phyloP scores from a whole-genome alignment of 2,888 invertebrate genomes.

The Tinea trinotella region DNA sequence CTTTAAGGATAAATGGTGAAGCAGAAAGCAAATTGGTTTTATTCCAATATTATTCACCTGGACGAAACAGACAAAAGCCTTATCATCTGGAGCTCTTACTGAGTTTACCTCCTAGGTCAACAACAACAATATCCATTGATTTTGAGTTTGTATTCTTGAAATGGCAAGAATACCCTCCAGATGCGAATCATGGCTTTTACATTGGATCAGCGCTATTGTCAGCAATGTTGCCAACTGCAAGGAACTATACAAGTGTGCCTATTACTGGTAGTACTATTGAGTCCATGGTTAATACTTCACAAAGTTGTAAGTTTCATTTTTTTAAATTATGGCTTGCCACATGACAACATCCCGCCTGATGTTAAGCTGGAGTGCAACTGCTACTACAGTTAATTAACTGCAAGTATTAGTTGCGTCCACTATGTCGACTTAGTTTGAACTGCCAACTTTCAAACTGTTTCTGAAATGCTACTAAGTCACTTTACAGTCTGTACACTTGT shows the following conservation, averaged over 20 bases:
- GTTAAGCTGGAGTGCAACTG: no score
- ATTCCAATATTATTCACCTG: slow-evolving; percentile 78
- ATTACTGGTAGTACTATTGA: slow-evolving; percentile 78
- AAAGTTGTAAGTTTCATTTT: slow-evolving; percentile 54
- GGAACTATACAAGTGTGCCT: slow-evolving; percentile 85
- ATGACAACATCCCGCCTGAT: no score
- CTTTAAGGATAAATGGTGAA: slow-evolving; percentile 79
- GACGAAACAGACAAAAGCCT: slow-evolving; percentile 85
- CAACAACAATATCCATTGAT: slow-evolving; percentile 86
- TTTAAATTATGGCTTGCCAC: no score
- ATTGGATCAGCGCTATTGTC: slow-evolving; percentile 90
- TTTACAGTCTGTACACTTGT: no score
- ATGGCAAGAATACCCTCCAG: slow-evolving; percentile 99
- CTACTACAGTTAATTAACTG: no score
- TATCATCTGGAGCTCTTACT: slow-evolving; percentile 91
- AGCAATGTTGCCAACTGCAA: slow-evolving; percentile 81
- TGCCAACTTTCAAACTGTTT: no score
- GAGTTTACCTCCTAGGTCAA: slow-evolving; percentile 83
- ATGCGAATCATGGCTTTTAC: slow-evolving; percentile 99
- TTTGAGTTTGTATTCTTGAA: slow-evolving; percentile 97
- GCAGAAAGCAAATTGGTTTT: slow-evolving; percentile 70
- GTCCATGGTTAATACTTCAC: slow-evolving; percentile 77
- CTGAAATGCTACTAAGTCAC: no score
- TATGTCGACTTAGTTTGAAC: no score
- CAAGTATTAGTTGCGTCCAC: no score